These are phyloP conservation scores for Riparia riparia DNA, from an alignment of 2,113 vertebrate genomes.

Conservation along the genomic window DNA sequence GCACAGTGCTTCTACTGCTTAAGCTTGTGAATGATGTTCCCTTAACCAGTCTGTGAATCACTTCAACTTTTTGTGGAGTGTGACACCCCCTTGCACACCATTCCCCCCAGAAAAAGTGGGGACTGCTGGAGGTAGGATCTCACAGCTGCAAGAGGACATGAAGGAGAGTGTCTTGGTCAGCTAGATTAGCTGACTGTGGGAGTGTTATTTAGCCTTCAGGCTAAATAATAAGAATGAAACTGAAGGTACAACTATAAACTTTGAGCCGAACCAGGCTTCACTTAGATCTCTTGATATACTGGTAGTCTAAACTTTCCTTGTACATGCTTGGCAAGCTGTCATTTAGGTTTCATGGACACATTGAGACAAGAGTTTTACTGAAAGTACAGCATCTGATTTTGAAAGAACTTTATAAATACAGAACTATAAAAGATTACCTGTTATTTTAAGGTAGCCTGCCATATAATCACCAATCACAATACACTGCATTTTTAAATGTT, in stretches of 20 bases:
- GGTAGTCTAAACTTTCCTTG: not conserved
- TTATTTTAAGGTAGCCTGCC: not conserved
- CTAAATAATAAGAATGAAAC: not conserved
- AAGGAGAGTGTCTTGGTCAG: not conserved
- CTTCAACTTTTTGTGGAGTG: not conserved
- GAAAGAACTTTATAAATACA: not conserved
- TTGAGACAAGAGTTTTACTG: not conserved
- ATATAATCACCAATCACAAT: not conserved
- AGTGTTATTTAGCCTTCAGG: not conserved
- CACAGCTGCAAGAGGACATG: not conserved
- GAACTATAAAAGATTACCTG: not conserved
- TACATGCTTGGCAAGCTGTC: not conserved
- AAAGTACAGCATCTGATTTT: not conserved
- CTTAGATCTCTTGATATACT: not conserved
- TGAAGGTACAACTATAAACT: not conserved
- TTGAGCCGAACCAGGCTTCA: not conserved
- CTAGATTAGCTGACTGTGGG: not conserved
- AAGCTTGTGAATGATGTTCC: not conserved
- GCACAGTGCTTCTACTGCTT: not conserved
- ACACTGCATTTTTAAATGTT: not conserved
- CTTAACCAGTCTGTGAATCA: not conserved
- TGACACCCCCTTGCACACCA: accelerated
- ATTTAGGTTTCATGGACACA: not conserved
- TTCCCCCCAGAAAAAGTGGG: not conserved
- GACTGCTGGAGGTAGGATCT: not conserved